Percentiles rank a stretch among this genome's conserved stretches.
Conservation (phyloP, 2,797 vertebrate genomes). For the Megaceryle alcyon region DNA sequence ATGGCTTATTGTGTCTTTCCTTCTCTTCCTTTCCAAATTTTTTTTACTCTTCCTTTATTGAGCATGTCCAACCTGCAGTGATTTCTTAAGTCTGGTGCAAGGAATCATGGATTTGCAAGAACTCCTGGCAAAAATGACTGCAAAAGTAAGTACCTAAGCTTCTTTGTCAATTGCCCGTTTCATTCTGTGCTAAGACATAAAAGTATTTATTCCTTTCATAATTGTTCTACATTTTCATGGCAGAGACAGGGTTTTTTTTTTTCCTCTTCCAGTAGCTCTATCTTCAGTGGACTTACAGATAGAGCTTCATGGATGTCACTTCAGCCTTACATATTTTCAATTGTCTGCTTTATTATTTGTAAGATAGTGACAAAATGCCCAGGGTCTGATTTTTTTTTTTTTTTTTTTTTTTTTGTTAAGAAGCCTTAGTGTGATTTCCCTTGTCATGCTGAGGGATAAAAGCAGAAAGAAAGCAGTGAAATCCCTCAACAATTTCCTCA, state of each 20-base stretch:
- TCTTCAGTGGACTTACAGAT: not conserved
- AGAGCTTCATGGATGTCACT: not conserved
- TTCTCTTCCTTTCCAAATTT: slow-evolving; percentile 17
- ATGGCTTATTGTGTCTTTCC: not conserved
- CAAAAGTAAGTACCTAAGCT: slow-evolving; percentile 86
- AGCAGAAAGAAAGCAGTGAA: not conserved
- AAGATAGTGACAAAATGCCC: not conserved
- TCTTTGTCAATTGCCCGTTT: not conserved
- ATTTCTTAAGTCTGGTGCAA: slow-evolving; percentile 96
- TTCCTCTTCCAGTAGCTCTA: not conserved
- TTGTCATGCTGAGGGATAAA: not conserved
- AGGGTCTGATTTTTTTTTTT: not conserved
- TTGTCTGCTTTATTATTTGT: not conserved
- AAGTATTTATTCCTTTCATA: slow-evolving; percentile 32
- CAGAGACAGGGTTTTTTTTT: not conserved
- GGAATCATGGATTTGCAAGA: slow-evolving; percentile 99
- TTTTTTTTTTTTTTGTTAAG: not conserved
- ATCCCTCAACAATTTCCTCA: not conserved
- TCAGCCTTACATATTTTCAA: not conserved
- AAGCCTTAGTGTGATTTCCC: not conserved
- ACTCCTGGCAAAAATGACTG: slow-evolving; percentile 95
- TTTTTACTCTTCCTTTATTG: slow-evolving; percentile 77
- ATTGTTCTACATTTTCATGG: not conserved
- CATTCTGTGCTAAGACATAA: not conserved
- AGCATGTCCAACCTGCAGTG: slow-evolving; percentile 98